Conservation (phyloP, 2,888 invertebrate genomes). For the Teinopalpus imperialis region DNA sequence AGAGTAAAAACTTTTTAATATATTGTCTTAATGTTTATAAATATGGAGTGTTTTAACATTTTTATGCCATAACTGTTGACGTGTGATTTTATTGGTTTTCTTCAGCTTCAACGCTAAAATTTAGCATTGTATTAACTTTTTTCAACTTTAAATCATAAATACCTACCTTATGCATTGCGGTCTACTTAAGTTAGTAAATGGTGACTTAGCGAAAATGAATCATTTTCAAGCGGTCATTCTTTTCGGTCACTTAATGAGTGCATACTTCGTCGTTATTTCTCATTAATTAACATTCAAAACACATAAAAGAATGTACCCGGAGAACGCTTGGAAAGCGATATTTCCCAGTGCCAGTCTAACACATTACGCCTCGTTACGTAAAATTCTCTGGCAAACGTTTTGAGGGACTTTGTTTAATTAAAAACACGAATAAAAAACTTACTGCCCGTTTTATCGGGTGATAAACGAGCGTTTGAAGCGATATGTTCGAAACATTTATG, state of each 20-base stretch:
- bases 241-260: slow-evolving; percentile 16
- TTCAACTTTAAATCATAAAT: too few relatives aligned
- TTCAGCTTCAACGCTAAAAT: too few relatives aligned
- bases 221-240: background rate
- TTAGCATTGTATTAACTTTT: too few relatives aligned
- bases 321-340: slow-evolving; percentile 37
- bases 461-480: slow-evolving; percentile 58
- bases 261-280: slow-evolving; percentile 13
- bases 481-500: too few relatives aligned
- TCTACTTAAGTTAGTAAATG: background rate
- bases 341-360: slow-evolving; percentile 41
- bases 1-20: too few relatives aligned
- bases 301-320: slow-evolving; percentile 31
- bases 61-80: too few relatives aligned
- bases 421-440: slow-evolving; percentile 76
- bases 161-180: background rate
- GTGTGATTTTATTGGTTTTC: too few relatives aligned
- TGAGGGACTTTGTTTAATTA: slow-evolving; percentile 71
- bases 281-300: slow-evolving; percentile 24
- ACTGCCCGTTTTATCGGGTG: slow-evolving; percentile 71
- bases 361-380: slow-evolving; percentile 57
- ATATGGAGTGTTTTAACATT: too few relatives aligned
- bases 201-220: slow-evolving; percentile 2
- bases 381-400: slow-evolving; percentile 56
- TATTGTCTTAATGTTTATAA: too few relatives aligned